Evolutionary conservation across 2,888 invertebrate species (phyloP).

Genomic region (Acheta domesticus): DNA sequence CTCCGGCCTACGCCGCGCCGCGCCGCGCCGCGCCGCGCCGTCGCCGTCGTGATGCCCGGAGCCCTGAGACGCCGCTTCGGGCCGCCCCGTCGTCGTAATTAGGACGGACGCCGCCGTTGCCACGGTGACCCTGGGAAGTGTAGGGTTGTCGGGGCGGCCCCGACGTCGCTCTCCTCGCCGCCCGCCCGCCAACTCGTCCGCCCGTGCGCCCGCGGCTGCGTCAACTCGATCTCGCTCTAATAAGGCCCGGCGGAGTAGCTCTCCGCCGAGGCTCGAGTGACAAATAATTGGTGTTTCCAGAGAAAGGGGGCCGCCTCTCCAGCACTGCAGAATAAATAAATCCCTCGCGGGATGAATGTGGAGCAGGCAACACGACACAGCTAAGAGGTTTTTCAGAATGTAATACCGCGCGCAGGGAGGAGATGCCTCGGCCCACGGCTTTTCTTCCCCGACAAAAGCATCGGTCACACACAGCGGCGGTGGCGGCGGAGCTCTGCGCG

Average conservation of each 20-base stretch:
- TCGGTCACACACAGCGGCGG: background rate
- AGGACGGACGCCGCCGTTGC: background rate
- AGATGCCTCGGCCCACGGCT: background rate
- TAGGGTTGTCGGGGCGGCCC: background rate
- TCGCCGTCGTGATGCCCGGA: no score
- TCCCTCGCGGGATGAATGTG: background rate
- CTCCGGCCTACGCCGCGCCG: no score
- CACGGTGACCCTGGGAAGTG: background rate
- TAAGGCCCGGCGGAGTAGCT: constrained; percentile 5
- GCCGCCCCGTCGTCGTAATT: background rate
- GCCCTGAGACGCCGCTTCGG: background rate
- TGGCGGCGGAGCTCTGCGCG: background rate
- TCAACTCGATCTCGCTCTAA: constrained; percentile 10
- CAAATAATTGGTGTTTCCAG: constrained; percentile 18
- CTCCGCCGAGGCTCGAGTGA: constrained; percentile 7
- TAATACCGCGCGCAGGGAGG: no score
- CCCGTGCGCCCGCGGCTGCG: background rate
- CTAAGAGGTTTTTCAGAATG: background rate
- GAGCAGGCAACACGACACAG: constrained; percentile 6
- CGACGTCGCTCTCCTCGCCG: background rate
- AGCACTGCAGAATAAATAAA: background rate
- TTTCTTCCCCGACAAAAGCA: constrained; percentile 2
- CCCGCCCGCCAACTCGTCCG: background rate
- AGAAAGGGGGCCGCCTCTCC: background rate
- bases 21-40: no score